Percentiles rank a stretch among this genome's conserved stretches.
These are phyloP conservation scores for Sicus ferrugineus DNA, from an alignment of 2,888 invertebrate genomes.

Conservation along the genomic window DNA sequence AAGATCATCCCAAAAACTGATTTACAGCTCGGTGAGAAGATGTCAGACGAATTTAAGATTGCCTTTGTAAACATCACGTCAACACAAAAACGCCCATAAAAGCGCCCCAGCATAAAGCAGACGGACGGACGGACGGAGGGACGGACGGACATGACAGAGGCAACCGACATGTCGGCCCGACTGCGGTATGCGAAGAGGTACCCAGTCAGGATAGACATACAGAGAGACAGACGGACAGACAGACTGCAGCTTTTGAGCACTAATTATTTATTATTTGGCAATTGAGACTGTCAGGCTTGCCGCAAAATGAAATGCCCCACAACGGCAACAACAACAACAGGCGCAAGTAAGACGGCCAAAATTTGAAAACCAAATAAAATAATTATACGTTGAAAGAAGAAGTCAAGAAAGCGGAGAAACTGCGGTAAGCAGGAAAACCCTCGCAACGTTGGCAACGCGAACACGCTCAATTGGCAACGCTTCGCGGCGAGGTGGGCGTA, in stretches of 20 bases:
- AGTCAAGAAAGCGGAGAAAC: slow-evolving; percentile 27
- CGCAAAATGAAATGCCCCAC: slow-evolving; percentile 7
- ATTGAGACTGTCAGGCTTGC: slow-evolving; percentile 58
- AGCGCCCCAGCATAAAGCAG: slow-evolving; percentile 33
- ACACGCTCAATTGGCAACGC: slow-evolving; percentile 30
- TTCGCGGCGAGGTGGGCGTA: slow-evolving; percentile 51
- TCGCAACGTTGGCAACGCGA: slow-evolving; percentile 16
- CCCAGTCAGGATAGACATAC: background rate
- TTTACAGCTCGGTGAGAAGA: slow-evolving; percentile 51
- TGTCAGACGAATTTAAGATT: slow-evolving; percentile 47
- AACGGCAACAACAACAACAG: background rate
- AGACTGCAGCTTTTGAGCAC: slow-evolving; percentile 39
- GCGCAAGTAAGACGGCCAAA: background rate
- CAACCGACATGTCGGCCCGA: background rate
- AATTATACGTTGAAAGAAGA: slow-evolving; percentile 49
- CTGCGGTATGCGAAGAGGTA: too few relatives aligned
- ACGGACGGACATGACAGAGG: slow-evolving; percentile 2
- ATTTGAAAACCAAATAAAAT: slow-evolving; percentile 48
- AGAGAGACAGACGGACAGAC: slow-evolving; percentile 1
- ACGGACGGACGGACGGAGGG: slow-evolving; percentile 6
- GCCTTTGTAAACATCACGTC: slow-evolving; percentile 51
- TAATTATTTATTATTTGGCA: slow-evolving; percentile 61
- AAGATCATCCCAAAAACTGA: slow-evolving; percentile 48
- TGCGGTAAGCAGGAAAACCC: slow-evolving; percentile 4
- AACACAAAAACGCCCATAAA: slow-evolving; percentile 51